Base-by-base conservation (phyloP, 2,797 vertebrate species). In the Acrossocheilus wenchowensis region DNA sequence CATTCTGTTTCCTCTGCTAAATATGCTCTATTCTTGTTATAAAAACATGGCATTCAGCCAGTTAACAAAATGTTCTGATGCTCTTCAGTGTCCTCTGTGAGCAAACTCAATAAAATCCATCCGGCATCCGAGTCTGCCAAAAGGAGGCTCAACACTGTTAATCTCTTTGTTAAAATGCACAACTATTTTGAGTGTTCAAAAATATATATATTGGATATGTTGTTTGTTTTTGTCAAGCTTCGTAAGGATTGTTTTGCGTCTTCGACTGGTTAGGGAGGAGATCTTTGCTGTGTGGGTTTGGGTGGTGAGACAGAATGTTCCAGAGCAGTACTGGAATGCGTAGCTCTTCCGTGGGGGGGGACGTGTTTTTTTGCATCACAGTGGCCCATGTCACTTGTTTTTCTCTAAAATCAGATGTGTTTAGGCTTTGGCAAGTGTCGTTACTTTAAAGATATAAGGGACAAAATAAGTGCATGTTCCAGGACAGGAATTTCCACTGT, bases 261-360 rank as follows among this genome's bases (percentile, higher is more conserved):
- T 82, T 77, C 7, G 68, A 43, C 82, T 43, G 74, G 43, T 85
- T 73, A 68, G 89, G 79, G 88, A 85, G 78, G 86, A 72, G 74
- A 75, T 78, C 4, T 66, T 50, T 17, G 6, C 57, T 74, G 36
- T 30, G 78, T 72, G 79, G 77, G 69, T 88, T 87, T 78, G 75
- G 92, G 92, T 93, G 92, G 30, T 26, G 73, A 91, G 90, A 93
- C 72, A 86, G 90, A 95, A 95, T 94, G 93, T 95, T 95, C 93
- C 92, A 90, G 90, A 87, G 86, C 73, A 69, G 90, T 87, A 89
- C 89, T 92, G 93, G 93, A 91, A 94, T 93, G 93, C 92, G 92
- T 80, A 11, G 45, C 82, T 48, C n/a, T 87, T 88, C 83, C 9
- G 21, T 89, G 89, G 57, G 10, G 71, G 71, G 89, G 57, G 3